A percentile compares a stretch with the other conserved stretches of the same genome.
These are phyloP conservation scores for Artibeus lituratus DNA, from an alignment of 2,797 vertebrate genomes.

Conservation along the genomic window DNA sequence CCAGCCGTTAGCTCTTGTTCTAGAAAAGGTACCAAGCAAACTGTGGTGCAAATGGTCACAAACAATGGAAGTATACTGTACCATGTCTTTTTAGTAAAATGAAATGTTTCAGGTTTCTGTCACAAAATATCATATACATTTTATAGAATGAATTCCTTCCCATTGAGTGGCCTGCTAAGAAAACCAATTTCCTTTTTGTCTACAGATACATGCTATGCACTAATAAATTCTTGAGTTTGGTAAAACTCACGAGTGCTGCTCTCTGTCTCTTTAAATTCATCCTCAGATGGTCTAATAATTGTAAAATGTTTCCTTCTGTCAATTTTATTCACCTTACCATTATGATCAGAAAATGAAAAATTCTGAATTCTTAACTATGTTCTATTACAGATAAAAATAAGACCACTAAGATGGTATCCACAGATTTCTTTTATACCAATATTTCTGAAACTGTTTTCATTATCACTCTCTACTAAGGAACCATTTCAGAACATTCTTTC, in stretches of 20 bases:
- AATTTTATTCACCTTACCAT: neutral
- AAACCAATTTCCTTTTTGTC: neutral
- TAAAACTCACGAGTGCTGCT: neutral
- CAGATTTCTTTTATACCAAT: neutral
- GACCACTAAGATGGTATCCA: neutral
- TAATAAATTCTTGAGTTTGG: neutral
- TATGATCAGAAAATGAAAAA: neutral
- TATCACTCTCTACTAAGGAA: neutral
- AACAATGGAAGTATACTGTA: neutral
- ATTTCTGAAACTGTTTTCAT: neutral
- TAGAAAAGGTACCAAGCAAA: neutral
- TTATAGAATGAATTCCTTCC: neutral
- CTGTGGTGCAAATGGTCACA: neutral
- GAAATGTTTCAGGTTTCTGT: neutral
- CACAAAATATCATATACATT: neutral
- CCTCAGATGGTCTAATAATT: neutral
- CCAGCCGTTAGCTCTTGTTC: neutral
- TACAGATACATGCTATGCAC: neutral
- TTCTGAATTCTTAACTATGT: neutral
- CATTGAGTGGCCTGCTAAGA: neutral
- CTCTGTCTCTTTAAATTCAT: neutral
- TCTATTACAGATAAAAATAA: neutral
- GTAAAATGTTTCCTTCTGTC: neutral
- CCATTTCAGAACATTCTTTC: neutral
- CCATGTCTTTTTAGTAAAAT: neutral